Base-by-base conservation (phyloP, 2,888 invertebrate species). In the Parthenolecanium corni region DNA sequence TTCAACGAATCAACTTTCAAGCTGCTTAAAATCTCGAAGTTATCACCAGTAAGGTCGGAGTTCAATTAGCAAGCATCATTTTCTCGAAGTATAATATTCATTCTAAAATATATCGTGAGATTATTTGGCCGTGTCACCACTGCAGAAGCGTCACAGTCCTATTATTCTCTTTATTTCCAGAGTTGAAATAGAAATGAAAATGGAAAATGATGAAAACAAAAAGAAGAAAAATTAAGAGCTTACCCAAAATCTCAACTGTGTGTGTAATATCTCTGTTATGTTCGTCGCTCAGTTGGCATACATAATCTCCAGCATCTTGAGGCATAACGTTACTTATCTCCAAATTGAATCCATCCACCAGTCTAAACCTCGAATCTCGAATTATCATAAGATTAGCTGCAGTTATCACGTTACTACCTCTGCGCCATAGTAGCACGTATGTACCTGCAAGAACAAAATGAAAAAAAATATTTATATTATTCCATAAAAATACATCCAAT, bases 361-460 rank as follows among this genome's bases (percentile, higher is more conserved):
- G 77, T 11, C 82, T 77, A 72, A 84, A 82, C 66, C 84, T 71
- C 58, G 80, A 77, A 69, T 85, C 84, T 40, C 83, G 74, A 2
- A 82, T 81, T 66, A 85, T 83, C 80, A 84, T 84, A 42, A 84
- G 77, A 68, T 81, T 82, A 14, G 83, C 82, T 0, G 84, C 85
- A 0, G 84, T 83, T 53, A 85, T 75, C 6, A 85, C 84, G 0
- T 83, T 80, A 0, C 82, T 81, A 0, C 84, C 84, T 40, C 84
- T 76, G 58, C 84, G 74, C 84, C 84, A 85, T 46, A 85, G 74
- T 52, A 85, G 73, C 49, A 84, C 82, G 70, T 81, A 78, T 1
- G 81, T 81, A 1, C 83, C 84, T 84, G 31, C 31, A 31, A 74
- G 73, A 9, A 62, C 44, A 66, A 61, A n/a, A n/a, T n/a, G n/a